Percentiles rank a stretch among this genome's conserved stretches.
These are phyloP conservation scores for Loxodonta africana DNA, from an alignment of 2,113 vertebrate species.

Conservation along the genomic window DNA sequence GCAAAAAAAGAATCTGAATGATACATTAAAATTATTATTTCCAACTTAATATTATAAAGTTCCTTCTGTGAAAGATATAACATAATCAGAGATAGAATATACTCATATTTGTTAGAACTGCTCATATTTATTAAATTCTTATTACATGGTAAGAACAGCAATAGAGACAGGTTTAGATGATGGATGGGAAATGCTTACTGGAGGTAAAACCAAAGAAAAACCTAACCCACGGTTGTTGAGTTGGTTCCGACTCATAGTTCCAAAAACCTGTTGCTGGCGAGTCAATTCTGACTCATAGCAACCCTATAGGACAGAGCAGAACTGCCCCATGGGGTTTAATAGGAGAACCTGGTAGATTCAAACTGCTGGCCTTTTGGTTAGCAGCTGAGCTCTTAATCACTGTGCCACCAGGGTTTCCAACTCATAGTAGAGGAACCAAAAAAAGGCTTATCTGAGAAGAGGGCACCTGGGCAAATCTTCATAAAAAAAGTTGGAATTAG, in stretches of 20 bases:
- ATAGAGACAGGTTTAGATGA: not conserved
- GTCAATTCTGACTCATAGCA: too few relatives aligned
- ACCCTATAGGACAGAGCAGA: too few relatives aligned
- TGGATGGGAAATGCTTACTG: rapidly evolving
- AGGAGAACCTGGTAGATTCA: too few relatives aligned
- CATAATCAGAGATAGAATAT: not conserved
- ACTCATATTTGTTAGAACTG: not conserved
- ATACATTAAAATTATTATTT: not conserved
- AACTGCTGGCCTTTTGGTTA: too few relatives aligned
- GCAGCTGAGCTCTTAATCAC: too few relatives aligned
- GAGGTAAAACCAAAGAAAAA: not conserved
- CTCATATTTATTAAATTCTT: not conserved
- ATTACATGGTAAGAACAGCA: not conserved
- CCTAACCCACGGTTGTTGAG: too few relatives aligned
- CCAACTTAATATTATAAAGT: not conserved
- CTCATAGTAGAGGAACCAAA: too few relatives aligned
- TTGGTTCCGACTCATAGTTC: too few relatives aligned
- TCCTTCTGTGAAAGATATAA: not conserved
- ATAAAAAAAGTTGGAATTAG: not conserved
- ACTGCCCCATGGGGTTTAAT: too few relatives aligned
- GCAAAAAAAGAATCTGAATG: not conserved
- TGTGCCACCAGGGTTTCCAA: too few relatives aligned
- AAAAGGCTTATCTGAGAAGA: not conserved
- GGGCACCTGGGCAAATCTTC: not conserved
- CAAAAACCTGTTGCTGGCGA: too few relatives aligned